Percentiles rank a stretch among this genome's conserved stretches.
These are phyloP conservation scores for Eretmochelys imbricata DNA, from an alignment of 2,113 vertebrate species.

Conservation along the genomic window DNA sequence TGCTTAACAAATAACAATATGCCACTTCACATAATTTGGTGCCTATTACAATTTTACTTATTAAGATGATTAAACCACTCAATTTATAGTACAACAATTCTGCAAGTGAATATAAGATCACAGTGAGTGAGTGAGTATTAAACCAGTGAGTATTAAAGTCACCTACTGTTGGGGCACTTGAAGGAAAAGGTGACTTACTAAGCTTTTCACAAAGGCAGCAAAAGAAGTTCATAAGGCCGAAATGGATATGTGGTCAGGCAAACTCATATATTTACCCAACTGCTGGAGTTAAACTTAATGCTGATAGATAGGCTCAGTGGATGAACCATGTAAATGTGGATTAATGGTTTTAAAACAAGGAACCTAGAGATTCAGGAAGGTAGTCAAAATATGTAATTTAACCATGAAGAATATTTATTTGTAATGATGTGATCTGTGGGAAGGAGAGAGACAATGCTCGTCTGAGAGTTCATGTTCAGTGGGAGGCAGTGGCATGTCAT, in stretches of 20 bases:
- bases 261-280: conserved; percentile 81
- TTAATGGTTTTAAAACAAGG: conserved; percentile 82
- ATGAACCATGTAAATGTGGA: conserved; percentile 85
- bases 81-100: background rate
- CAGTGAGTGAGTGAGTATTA: too few relatives aligned
- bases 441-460: background rate
- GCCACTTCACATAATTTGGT: background rate
- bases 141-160: background rate
- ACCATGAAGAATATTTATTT: conserved; percentile 45
- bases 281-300: conserved; percentile 80
- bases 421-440: background rate
- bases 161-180: background rate
- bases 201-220: background rate
- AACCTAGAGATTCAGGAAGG: conserved; percentile 57
- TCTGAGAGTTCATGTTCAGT: background rate
- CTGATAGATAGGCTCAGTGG: conserved; percentile 71
- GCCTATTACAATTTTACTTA: background rate
- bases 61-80: background rate
- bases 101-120: background rate
- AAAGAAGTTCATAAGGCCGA: conserved; percentile 33
- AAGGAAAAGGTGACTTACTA: background rate
- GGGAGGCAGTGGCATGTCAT: background rate
- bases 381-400: conserved; percentile 55
- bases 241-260: conserved; percentile 72
- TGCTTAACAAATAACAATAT: background rate